Conservation (phyloP, 2,888 invertebrate genomes). For the Drosophila meridiana region DNA sequence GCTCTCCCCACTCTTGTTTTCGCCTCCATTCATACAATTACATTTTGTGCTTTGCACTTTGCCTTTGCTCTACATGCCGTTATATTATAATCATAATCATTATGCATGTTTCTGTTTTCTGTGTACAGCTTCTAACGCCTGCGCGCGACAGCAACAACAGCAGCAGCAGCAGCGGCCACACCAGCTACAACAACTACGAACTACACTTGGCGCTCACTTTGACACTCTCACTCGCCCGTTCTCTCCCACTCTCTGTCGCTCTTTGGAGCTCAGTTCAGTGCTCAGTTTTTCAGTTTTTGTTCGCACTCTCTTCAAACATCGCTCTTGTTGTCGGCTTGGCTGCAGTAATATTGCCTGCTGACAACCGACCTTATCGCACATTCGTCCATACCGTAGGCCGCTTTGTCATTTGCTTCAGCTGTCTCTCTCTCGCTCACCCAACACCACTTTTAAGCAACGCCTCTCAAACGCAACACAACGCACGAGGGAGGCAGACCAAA, state of each 20-base stretch:
- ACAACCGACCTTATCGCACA: constrained; percentile 70
- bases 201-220: constrained; percentile 39
- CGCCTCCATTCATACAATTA: constrained; percentile 54
- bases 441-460: constrained; percentile 72
- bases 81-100: constrained; percentile 67
- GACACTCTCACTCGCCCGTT: neutral
- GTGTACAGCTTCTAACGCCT: constrained; percentile 63
- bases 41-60: constrained; percentile 63
- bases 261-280: constrained; percentile 33
- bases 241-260: neutral
- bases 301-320: constrained; percentile 30
- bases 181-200: constrained; percentile 29
- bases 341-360: constrained; percentile 27
- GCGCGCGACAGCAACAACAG: constrained; percentile 19
- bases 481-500: constrained; percentile 54
- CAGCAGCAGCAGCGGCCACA: constrained; percentile 17
- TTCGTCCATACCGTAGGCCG: constrained; percentile 26
- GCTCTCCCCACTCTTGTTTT: constrained; percentile 32
- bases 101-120: constrained; percentile 60
- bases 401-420: constrained; percentile 34
- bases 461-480: constrained; percentile 60
- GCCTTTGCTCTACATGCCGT: constrained; percentile 72
- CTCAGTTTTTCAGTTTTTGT: constrained; percentile 9
- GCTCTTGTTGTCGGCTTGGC: constrained; percentile 28
- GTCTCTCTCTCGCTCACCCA: constrained; percentile 49